Percentiles rank a stretch among this genome's conserved stretches.
phyloP scores from a whole-genome alignment of 1,140 invertebrate genomes.

The Coptotermes formosanus region DNA sequence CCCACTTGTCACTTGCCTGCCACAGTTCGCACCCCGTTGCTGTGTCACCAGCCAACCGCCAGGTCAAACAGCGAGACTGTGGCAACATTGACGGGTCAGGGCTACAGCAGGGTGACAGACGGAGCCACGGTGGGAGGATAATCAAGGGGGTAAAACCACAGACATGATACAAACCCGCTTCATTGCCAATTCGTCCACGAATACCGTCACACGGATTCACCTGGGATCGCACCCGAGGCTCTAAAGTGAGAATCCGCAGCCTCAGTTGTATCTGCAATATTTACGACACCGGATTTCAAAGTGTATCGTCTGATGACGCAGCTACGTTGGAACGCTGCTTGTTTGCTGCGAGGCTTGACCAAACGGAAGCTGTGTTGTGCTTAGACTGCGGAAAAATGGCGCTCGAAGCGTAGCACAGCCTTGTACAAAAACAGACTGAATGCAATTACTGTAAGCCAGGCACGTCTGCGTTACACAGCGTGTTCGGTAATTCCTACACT shows the following conservation, averaged over 20 bases:
- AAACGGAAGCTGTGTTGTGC: conserved; percentile 22
- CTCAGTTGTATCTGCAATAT: neutral
- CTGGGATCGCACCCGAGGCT: neutral
- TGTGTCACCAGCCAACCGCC: too few species aligned
- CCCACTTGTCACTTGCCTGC: too few species aligned
- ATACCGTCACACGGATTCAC: neutral
- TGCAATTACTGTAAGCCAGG: conserved; percentile 23
- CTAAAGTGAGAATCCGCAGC: neutral
- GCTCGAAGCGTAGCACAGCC: conserved; percentile 14
- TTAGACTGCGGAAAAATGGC: conserved; percentile 28
- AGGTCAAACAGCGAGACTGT: too few species aligned
- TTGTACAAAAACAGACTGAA: conserved; percentile 3
- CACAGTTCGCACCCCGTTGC: too few species aligned
- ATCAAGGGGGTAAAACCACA: too few species aligned
- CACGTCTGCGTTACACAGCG: neutral
- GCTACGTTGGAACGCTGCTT: neutral
- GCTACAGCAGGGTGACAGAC: too few species aligned
- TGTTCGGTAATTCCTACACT: too few species aligned
- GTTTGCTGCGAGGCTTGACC: neutral
- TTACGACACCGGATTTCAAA: neutral
- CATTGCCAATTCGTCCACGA: neutral
- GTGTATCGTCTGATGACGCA: neutral
- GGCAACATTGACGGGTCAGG: too few species aligned
- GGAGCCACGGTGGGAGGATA: too few species aligned
- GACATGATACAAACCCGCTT: neutral